Evolutionary conservation across 2,113 vertebrate genomes (phyloP).

Genomic region (Colistium nudipinnis): DNA sequence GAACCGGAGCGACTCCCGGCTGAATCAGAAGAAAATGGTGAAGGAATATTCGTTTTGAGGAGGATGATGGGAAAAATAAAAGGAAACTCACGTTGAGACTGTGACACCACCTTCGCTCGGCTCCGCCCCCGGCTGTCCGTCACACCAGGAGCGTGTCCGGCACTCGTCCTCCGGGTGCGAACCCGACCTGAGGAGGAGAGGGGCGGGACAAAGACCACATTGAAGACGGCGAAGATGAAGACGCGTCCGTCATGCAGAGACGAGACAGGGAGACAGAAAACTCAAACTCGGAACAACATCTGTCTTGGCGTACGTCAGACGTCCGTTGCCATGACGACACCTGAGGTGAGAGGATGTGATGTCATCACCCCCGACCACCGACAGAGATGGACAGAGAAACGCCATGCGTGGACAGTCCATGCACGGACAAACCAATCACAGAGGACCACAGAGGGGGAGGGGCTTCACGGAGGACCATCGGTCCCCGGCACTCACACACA

Average conservation of each 20-base stretch:
- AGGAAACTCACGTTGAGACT: slow-evolving; percentile 91
- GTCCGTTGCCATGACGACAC: not conserved
- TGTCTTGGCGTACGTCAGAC: not conserved
- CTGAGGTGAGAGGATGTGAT: not conserved
- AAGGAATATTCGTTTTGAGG: no score
- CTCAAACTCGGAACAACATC: not conserved
- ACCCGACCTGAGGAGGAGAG: slow-evolving; percentile 86
- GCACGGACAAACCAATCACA: slow-evolving; percentile 55
- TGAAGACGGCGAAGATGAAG: slow-evolving; percentile 72
- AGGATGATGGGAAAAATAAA: not conserved
- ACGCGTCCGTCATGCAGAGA: slow-evolving; percentile 14
- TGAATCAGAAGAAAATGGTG: slow-evolving; percentile 58
- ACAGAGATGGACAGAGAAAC: not conserved
- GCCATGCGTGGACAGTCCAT: slow-evolving; percentile 53
- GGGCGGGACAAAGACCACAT: not conserved
- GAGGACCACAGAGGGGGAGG: slow-evolving; percentile 41
- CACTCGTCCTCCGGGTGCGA: slow-evolving; percentile 81
- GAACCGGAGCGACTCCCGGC: slow-evolving; percentile 96
- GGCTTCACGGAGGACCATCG: no score
- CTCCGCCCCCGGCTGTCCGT: slow-evolving; percentile 89
- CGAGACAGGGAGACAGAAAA: not conserved
- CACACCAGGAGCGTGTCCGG: slow-evolving; percentile 61
- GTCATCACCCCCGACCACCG: not conserved
- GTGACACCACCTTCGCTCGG: slow-evolving; percentile 90
- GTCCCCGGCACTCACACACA: no score